These are phyloP conservation scores for Pollimyrus isidori DNA, from an alignment of 2,113 vertebrate species.

Conservation along the genomic window DNA sequence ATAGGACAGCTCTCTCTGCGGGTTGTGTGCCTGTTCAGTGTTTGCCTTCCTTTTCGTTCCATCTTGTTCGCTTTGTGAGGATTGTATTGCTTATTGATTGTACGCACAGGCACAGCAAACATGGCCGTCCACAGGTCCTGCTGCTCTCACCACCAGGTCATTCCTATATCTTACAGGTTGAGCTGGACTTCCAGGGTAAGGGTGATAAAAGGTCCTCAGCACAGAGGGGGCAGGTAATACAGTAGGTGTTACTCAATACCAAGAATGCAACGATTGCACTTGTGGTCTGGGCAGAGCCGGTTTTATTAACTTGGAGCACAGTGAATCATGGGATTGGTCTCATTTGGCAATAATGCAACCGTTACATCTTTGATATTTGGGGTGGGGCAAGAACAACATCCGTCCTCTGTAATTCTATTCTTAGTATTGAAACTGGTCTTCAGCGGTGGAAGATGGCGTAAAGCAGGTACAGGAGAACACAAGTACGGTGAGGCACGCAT, in stretches of 20 bases:
- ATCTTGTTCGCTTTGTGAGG: neutral
- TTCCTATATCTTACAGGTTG: neutral
- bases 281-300: too few species aligned
- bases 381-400: neutral
- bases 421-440: neutral
- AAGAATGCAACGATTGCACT: neutral
- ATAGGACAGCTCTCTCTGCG: neutral
- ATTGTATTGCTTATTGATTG: constrained; percentile 33
- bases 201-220: neutral
- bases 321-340: too few species aligned
- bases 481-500: neutral
- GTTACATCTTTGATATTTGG: neutral
- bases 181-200: neutral
- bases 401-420: neutral
- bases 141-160: neutral
- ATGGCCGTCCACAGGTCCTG: neutral
- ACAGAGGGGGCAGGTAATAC: neutral
- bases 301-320: too few species aligned
- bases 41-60: constrained; percentile 6
- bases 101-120: constrained; percentile 14
- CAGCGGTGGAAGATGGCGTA: neutral
- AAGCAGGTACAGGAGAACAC: neutral
- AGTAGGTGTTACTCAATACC: neutral
- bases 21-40: constrained; percentile 8
- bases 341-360: too few species aligned